phyloP scores from a whole-genome alignment of 2,113 vertebrate species.

The Chionomys nivalis region DNA sequence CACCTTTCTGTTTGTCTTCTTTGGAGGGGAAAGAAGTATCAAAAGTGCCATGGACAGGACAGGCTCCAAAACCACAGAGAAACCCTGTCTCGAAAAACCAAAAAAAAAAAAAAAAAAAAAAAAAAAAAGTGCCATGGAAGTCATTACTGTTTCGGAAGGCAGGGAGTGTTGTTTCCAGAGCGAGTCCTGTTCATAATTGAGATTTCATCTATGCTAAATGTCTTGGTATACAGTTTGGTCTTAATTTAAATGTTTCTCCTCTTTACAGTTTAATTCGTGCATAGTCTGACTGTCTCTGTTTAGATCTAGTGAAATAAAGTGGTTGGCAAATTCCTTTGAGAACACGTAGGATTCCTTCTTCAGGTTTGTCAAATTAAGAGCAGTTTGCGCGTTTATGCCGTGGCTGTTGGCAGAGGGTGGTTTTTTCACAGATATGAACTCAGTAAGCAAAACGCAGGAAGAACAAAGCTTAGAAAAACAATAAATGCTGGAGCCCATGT shows the following conservation, averaged over 20 bases:
- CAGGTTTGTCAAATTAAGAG: not conserved
- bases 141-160: not conserved
- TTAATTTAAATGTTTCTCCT: not conserved
- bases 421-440: constrained; percentile 20
- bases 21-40: not conserved
- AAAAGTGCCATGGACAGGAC: too few species aligned
- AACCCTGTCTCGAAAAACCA: too few species aligned
- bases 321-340: not conserved
- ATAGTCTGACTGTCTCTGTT: not conserved
- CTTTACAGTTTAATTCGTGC: not conserved
- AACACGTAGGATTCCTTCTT: not conserved
- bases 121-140: too few species aligned
- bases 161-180: not conserved
- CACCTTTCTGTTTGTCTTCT: not conserved
- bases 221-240: constrained; percentile 20
- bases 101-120: too few species aligned
- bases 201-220: not conserved
- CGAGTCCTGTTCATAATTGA: not conserved
- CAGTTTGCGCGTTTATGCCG: not conserved
- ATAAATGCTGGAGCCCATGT: not conserved
- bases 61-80: too few species aligned
- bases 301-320: not conserved
- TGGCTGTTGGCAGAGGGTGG: not conserved
- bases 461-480: not conserved
- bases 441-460: not conserved